Conservation (phyloP, 1,140 invertebrate genomes). For the Artemia franciscana region DNA sequence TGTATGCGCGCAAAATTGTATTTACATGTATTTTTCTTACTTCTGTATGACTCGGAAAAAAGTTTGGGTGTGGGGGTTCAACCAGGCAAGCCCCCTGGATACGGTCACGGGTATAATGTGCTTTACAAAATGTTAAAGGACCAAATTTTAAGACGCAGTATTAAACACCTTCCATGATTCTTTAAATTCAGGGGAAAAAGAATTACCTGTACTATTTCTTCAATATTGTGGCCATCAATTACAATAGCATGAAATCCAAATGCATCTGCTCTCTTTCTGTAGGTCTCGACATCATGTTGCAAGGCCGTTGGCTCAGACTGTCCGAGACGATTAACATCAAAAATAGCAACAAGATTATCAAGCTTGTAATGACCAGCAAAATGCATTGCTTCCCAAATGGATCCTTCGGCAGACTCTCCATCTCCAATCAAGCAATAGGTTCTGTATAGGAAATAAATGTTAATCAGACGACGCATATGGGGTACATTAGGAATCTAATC, state of each 20-base stretch:
- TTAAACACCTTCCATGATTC: no score
- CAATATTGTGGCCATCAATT: slow-evolving; percentile 89
- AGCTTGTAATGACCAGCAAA: slow-evolving; percentile 87
- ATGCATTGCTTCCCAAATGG: slow-evolving; percentile 90
- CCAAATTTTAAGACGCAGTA: no score
- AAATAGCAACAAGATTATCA: slow-evolving; percentile 87
- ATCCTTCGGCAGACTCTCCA: slow-evolving; percentile 94
- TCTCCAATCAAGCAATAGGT: slow-evolving; percentile 90
- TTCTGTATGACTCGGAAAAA: no score
- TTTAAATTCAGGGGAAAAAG: background rate
- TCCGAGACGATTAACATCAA: slow-evolving; percentile 90
- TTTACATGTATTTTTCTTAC: no score
- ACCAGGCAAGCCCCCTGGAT: no score
- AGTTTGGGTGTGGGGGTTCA: no score
- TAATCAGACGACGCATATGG: no score
- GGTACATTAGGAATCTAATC: no score
- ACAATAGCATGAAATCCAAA: slow-evolving; percentile 83
- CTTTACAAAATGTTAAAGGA: no score
- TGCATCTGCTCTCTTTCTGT: slow-evolving; percentile 60
- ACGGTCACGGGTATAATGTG: no score
- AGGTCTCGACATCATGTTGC: slow-evolving; percentile 74
- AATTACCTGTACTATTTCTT: slow-evolving; percentile 49
- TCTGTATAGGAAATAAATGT: slow-evolving; percentile 27
- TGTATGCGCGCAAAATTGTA: no score
- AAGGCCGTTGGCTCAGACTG: slow-evolving; percentile 84